These are phyloP conservation scores for Hesperophylax magnus DNA, from an alignment of 1,140 invertebrate genomes.

Conservation along the genomic window DNA sequence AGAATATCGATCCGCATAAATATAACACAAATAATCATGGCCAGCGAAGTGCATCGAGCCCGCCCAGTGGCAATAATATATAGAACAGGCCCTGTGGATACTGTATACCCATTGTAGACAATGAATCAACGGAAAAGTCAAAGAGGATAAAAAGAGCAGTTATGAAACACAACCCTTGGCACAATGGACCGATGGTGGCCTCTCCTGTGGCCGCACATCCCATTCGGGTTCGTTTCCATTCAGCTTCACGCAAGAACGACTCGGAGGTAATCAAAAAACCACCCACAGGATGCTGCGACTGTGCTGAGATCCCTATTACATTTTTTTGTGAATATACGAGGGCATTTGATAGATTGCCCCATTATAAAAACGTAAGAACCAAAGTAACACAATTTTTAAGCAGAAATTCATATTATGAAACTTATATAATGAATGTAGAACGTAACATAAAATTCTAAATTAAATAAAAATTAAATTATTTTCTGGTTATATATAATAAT, in stretches of 20 bases:
- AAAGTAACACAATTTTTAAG: too few relatives aligned
- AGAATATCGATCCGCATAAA: slow-evolving; percentile 6
- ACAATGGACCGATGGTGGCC: slow-evolving; percentile 10
- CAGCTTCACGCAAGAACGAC: slow-evolving; percentile 11
- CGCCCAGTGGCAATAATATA: not conserved
- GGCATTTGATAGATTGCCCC: too few relatives aligned
- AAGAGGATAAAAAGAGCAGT: slow-evolving; percentile 29
- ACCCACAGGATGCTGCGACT: too few relatives aligned
- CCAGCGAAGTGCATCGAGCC: not conserved
- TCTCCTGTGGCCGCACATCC: not conserved
- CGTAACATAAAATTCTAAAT: too few relatives aligned
- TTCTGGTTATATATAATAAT: too few relatives aligned
- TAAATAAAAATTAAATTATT: too few relatives aligned
- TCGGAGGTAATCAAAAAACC: slow-evolving; percentile 21
- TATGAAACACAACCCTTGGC: slow-evolving; percentile 32
- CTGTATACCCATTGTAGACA: slow-evolving; percentile 14
- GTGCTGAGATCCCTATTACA: too few relatives aligned
- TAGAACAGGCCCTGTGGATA: not conserved
- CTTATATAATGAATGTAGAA: too few relatives aligned
- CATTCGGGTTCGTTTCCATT: not conserved
- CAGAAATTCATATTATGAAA: too few relatives aligned
- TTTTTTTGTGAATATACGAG: too few relatives aligned
- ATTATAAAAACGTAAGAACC: too few relatives aligned
- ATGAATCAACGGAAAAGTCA: slow-evolving; percentile 23
- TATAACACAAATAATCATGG: not conserved